These are phyloP conservation scores for Pectinophora gossypiella DNA, from an alignment of 1,140 invertebrate genomes.

Conservation along the genomic window DNA sequence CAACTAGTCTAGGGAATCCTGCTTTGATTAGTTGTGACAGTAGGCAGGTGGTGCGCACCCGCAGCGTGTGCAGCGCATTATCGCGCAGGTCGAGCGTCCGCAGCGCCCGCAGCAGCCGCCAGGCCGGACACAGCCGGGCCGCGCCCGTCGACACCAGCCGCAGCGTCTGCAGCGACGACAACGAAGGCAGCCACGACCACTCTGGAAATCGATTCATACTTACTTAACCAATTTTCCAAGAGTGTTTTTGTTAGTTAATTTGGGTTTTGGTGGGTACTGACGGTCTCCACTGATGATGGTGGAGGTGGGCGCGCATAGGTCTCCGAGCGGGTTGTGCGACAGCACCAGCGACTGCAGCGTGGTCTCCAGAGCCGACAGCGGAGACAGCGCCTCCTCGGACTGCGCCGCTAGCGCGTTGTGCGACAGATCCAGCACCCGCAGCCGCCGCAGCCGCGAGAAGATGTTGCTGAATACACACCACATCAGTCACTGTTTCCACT, in stretches of 20 bases:
- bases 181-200: background rate
- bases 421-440: slow-evolving; percentile 14
- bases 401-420: slow-evolving; percentile 12
- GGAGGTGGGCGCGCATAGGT: too few species aligned
- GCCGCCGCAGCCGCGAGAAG: slow-evolving; percentile 6
- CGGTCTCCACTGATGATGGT: too few species aligned
- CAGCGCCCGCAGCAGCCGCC: background rate
- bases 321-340: slow-evolving; percentile 18
- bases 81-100: background rate
- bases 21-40: too few species aligned
- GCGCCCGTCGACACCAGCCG: background rate
- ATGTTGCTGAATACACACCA: slow-evolving; percentile 18
- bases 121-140: background rate
- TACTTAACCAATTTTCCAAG: too few species aligned
- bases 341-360: slow-evolving; percentile 12
- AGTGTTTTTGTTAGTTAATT: too few species aligned
- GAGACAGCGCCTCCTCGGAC: slow-evolving; percentile 5
- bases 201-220: too few species aligned
- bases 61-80: too few species aligned
- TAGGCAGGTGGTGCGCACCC: too few species aligned
- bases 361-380: background rate
- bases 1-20: too few species aligned
- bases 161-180: background rate
- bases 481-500: too few species aligned
- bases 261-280: too few species aligned